Evolutionary conservation across 2,113 vertebrate genomes (phyloP), one percentile per base, ranked within the genome.

Genomic region (Glaucidium brasilianum): DNA sequence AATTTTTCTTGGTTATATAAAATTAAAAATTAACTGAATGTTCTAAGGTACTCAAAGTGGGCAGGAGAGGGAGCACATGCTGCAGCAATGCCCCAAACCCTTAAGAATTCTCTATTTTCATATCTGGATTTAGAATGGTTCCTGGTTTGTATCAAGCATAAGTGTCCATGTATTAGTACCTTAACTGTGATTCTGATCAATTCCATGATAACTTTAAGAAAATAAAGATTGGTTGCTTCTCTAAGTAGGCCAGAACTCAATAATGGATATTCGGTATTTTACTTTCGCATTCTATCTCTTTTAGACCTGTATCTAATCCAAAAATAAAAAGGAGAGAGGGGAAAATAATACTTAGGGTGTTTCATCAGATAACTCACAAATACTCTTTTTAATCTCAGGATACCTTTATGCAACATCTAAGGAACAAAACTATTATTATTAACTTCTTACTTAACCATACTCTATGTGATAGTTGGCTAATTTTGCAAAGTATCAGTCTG

Each of bases 1-100:
- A 39, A 26, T 68, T 89, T 74, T 84, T 3, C 27, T 77, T 30
- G 34, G 67, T 76, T 89, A 43, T 10, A 27, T 69, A 29, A 76
- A 58, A 5, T 34, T 4, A 50, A 52, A 62, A 58, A 15, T 25
- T 10, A 74, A 27, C 4, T 27, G 59, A 26, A 52, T 43, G 15
- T 41, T 91, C 23, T 23, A 25, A 63, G 64, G 32, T 91, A 74
- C 81, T 63, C 27, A 11, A 11, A 91, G 76, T 13, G 32, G 73
- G 92, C 92, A 93, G 90, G 90, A 93, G 88, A 87, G 81, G 90
- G 88, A 93, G 85, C 73, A 87, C 80, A 18, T 11, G 39, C 74
- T 91, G 68, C 56, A 93, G 60, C 41, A 81, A 84, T 94, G 45
- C 26, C 35, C 29, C 85, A 1, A 8, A n/a, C 59, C 41, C 43